Evolutionary conservation across 2,113 vertebrate genomes (phyloP).

Genomic region (Fulica atra): DNA sequence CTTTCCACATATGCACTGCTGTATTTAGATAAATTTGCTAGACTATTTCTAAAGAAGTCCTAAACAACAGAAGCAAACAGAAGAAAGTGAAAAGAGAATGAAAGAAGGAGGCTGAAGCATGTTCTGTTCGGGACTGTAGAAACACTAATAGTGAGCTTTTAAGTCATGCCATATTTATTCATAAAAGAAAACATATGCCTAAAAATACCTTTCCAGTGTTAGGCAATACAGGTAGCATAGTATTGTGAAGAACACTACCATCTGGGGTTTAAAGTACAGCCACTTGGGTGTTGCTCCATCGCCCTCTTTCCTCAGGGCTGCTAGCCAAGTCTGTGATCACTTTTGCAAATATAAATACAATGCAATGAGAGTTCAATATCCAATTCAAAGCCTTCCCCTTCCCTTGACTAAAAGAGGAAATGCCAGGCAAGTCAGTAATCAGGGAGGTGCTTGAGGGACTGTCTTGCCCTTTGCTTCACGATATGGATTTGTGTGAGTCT

Average conservation of each 20-base stretch:
- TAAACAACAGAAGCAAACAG: neutral
- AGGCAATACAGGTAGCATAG: neutral
- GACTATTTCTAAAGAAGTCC: neutral
- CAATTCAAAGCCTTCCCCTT: neutral
- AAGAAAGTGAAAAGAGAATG: neutral
- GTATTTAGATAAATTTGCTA: neutral
- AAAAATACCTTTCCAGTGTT: neutral
- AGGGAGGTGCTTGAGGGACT: neutral
- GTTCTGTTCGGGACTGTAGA: neutral
- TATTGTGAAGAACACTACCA: neutral
- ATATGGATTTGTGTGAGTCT: neutral
- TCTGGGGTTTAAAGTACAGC: conserved; percentile 14
- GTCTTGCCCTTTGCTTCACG: neutral
- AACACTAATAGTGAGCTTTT: neutral
- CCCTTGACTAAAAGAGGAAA: neutral
- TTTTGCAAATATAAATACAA: neutral
- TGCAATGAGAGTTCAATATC: neutral
- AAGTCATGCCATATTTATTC: neutral
- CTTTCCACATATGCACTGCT: neutral
- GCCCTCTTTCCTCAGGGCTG: neutral
- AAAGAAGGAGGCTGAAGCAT: neutral
- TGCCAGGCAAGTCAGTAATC: neutral
- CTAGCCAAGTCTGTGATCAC: neutral
- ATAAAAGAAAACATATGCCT: neutral
- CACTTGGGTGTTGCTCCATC: neutral